Percentiles rank a stretch among this genome's conserved stretches.
phyloP scores from a whole-genome alignment of 2,888 invertebrate genomes.

The Pristionchus japonicus region DNA sequence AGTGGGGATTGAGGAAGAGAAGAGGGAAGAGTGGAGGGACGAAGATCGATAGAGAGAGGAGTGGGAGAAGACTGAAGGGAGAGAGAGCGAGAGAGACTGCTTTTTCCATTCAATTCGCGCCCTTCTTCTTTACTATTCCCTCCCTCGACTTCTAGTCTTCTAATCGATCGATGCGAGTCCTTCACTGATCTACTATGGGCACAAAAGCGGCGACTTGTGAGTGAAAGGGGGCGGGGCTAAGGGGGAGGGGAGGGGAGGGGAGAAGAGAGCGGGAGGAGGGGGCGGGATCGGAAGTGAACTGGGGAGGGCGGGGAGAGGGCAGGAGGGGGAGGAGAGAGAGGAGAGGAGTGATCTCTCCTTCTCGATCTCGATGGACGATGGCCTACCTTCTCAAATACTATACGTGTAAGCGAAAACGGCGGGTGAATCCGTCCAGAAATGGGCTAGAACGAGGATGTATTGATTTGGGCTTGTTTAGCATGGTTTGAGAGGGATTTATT shows the following conservation, averaged over 20 bases:
- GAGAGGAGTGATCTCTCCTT: not conserved
- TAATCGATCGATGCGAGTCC: not conserved
- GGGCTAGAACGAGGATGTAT: not conserved
- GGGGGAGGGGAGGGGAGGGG: not conserved
- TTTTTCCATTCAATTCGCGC: constrained; percentile 37
- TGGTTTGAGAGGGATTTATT: not conserved
- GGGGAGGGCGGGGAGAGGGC: constrained; percentile 38
- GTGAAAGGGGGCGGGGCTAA: constrained; percentile 44
- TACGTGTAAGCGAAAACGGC: constrained; percentile 63
- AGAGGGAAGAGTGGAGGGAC: constrained; percentile 11
- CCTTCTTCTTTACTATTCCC: constrained; percentile 37
- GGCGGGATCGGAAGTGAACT: constrained; percentile 14
- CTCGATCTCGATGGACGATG: constrained; percentile 54
- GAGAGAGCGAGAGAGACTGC: constrained; percentile 8
- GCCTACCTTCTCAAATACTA: constrained; percentile 74
- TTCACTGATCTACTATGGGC: constrained; percentile 52
- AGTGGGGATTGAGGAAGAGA: constrained; percentile 34
- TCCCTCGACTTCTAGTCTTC: constrained; percentile 6
- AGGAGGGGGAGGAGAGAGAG: not conserved
- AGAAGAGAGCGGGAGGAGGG: not conserved
- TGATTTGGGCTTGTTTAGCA: not conserved
- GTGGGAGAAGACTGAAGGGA: not conserved
- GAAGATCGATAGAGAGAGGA: constrained; percentile 23
- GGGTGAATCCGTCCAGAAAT: not conserved
- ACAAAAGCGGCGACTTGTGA: constrained; percentile 64